phyloP scores from a whole-genome alignment of 53 echinoderm and acorn worm genomes.

The Temnopleurus reevesii region DNA sequence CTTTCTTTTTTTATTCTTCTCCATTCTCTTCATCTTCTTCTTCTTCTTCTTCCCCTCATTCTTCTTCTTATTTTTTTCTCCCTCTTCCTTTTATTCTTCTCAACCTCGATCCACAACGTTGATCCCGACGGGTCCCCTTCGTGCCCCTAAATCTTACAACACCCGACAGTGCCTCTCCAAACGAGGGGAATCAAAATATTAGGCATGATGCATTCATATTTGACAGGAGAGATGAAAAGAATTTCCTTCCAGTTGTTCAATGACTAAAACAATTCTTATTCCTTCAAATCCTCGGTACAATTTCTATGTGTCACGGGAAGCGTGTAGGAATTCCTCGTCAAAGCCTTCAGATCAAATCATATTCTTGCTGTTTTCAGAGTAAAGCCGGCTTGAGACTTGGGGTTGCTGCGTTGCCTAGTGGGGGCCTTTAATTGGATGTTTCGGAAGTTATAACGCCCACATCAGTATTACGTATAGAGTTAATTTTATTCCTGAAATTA shows the following conservation, averaged over 20 bases:
- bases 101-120: no score
- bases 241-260: neutral
- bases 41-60: no score
- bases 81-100: neutral
- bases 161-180: no score
- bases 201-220: neutral
- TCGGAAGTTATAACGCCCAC: neutral
- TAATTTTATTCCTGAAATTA: no score
- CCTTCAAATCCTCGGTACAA: neutral
- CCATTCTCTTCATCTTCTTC: no score
- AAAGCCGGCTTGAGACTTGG: neutral
- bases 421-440: neutral
- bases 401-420: neutral
- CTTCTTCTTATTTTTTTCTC: neutral
- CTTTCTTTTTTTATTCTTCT: no score
- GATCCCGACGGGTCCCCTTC: no score
- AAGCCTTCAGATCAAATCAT: neutral
- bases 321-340: conserved; percentile 27
- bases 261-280: neutral
- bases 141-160: no score
- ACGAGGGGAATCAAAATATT: neutral
- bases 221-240: neutral
- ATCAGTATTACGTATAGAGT: no score
- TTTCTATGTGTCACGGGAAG: neutral
- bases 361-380: conserved; percentile 32